Percentiles rank a stretch among this genome's conserved stretches.
phyloP scores from a whole-genome alignment of 2,797 vertebrate species.

The Cynopterus sphinx region DNA sequence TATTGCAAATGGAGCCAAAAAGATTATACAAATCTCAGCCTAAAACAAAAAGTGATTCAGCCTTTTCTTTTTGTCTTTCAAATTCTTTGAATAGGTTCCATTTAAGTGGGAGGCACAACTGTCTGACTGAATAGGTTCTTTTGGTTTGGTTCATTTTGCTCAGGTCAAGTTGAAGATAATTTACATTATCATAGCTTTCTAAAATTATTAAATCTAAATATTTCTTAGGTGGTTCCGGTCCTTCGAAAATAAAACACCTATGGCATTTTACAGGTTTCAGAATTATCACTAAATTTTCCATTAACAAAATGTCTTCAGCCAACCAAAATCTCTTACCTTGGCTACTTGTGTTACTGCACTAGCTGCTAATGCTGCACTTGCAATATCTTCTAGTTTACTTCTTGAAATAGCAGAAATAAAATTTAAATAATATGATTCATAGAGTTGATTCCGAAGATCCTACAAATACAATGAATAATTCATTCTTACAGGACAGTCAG shows the following conservation, averaged over 20 bases:
- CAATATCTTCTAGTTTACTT: constrained; percentile 98
- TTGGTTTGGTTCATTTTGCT: constrained; percentile 4
- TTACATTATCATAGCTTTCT: constrained; percentile 2
- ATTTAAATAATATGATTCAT: constrained; percentile 98
- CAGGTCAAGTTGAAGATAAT: constrained; percentile 22
- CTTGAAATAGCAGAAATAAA: constrained; percentile 99
- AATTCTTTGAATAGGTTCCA: neutral
- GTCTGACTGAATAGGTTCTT: neutral
- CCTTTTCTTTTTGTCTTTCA: constrained; percentile 26
- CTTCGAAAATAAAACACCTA: neutral
- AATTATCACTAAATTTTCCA: neutral
- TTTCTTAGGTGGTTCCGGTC: neutral
- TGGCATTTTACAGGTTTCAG: neutral
- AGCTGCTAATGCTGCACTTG: constrained; percentile 94
- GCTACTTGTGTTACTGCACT: constrained; percentile 95
- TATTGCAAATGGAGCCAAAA: constrained; percentile 37
- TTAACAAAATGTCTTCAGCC: neutral
- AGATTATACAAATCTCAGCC: neutral
- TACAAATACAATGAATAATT: constrained; percentile 78
- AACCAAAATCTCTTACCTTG: constrained; percentile 88
- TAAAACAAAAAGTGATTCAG: constrained; percentile 30
- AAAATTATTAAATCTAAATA: neutral
- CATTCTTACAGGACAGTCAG: neutral
- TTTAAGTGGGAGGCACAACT: neutral
- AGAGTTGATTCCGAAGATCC: constrained; percentile 97